Percentiles rank a stretch among this genome's conserved stretches.
These are phyloP conservation scores for Agrilus planipennis DNA, from an alignment of 1,140 invertebrate species.

Conservation along the genomic window DNA sequence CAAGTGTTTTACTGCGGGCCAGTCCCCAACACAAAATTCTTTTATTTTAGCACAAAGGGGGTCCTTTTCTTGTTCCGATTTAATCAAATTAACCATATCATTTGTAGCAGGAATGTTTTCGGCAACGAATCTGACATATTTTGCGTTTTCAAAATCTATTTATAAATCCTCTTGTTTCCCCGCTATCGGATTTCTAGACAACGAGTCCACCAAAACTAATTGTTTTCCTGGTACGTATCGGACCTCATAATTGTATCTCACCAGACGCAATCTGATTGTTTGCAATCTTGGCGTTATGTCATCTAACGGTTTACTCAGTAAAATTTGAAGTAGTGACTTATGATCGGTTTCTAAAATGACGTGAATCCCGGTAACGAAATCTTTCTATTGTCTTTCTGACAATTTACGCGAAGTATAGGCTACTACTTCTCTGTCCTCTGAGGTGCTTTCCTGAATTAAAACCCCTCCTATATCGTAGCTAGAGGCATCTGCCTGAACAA, in stretches of 20 bases:
- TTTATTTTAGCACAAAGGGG: conserved; percentile 10
- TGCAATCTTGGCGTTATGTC: conserved; percentile 30
- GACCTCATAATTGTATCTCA: conserved; percentile 26
- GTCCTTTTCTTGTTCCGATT: conserved; percentile 11
- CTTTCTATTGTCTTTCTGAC: conserved; percentile 16
- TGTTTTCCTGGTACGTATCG: conserved; percentile 24
- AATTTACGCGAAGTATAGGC: neutral
- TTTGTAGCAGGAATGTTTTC: neutral
- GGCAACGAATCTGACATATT: no score
- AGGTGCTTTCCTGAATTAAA: neutral
- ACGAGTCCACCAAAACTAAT: conserved; percentile 25
- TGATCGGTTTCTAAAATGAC: conserved; percentile 23
- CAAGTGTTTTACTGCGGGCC: conserved; percentile 11
- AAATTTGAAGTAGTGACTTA: conserved; percentile 19
- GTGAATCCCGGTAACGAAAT: neutral
- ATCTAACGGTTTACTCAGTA: conserved; percentile 21
- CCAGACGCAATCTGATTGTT: conserved; percentile 27
- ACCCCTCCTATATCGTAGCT: conserved; percentile 4
- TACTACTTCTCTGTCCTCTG: neutral
- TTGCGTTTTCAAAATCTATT: neutral
- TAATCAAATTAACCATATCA: neutral
- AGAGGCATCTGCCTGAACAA: conserved; percentile 8
- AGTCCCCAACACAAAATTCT: conserved; percentile 10
- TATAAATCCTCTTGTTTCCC: neutral
- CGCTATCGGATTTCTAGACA: conserved; percentile 19